Percentiles rank a stretch among this genome's conserved stretches.
Conservation (phyloP, 35 echinoderm and acorn worm species). For the Acanthaster planci region DNA sequence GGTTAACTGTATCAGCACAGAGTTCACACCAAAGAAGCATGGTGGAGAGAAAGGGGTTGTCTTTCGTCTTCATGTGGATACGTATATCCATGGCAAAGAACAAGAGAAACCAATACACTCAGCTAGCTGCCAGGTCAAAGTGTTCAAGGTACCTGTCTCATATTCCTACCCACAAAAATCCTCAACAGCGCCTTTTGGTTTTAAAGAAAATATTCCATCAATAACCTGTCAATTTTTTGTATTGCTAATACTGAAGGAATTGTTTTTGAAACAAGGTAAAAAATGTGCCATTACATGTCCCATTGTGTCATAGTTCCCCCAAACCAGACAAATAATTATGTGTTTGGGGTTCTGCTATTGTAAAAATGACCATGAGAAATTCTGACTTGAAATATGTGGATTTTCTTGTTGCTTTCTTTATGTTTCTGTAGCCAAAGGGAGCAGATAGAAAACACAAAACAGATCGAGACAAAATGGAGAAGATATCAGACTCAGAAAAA, state of each 20-base stretch:
- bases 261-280: no score
- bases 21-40: slow-evolving; percentile 99
- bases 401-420: slow-evolving; percentile 24
- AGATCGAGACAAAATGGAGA: slow-evolving; percentile 98
- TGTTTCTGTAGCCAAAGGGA: slow-evolving; percentile 78
- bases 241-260: no score
- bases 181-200: no score
- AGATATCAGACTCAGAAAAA: slow-evolving; percentile 82
- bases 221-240: no score
- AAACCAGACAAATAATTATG: no score
- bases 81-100: slow-evolving; percentile 68
- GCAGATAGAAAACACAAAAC: slow-evolving; percentile 98
- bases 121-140: slow-evolving; percentile 90
- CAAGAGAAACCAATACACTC: slow-evolving; percentile 76
- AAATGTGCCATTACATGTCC: no score
- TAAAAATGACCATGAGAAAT: no score
- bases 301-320: no score
- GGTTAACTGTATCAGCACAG: slow-evolving; percentile 98
- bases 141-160: slow-evolving; percentile 74
- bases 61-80: slow-evolving; percentile 88
- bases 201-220: no score
- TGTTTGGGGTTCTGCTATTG: no score
- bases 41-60: slow-evolving; percentile 97
- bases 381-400: neutral
- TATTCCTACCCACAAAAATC: no score